Evolutionary conservation across 2,888 invertebrate genomes (phyloP).

Genomic region (Nineta flava): DNA sequence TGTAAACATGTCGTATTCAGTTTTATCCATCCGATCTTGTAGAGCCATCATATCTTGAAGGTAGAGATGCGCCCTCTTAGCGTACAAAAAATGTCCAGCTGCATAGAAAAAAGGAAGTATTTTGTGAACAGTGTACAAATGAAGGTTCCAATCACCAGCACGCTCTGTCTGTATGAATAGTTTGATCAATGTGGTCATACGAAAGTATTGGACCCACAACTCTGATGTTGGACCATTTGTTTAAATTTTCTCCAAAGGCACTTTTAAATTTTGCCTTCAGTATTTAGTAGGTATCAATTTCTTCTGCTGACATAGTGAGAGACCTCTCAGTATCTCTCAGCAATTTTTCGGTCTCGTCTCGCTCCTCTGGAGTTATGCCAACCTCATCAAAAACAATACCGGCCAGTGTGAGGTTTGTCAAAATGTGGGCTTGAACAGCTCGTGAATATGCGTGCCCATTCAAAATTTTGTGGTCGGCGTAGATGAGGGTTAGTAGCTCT

Average conservation of each 20-base stretch:
- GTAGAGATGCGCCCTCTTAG: too few species aligned
- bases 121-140: too few species aligned
- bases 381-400: neutral
- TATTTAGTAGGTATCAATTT: neutral
- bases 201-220: too few species aligned
- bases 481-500: too few species aligned
- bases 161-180: too few species aligned
- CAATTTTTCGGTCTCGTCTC: slow-evolving; percentile 6
- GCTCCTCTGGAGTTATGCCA: slow-evolving; percentile 9
- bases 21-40: neutral
- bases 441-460: slow-evolving; percentile 12
- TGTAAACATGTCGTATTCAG: neutral
- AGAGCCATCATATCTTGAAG: neutral
- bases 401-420: slow-evolving; percentile 8
- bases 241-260: neutral
- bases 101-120: too few species aligned
- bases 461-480: slow-evolving; percentile 12
- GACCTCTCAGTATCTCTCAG: slow-evolving; percentile 5
- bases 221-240: too few species aligned
- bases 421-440: slow-evolving; percentile 11
- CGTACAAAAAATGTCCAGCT: too few species aligned
- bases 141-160: too few species aligned
- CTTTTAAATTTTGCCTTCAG: neutral
- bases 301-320: neutral
- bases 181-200: too few species aligned